Conservation (phyloP, 2,888 invertebrate species). For the Trichogramma dendrolimi region DNA sequence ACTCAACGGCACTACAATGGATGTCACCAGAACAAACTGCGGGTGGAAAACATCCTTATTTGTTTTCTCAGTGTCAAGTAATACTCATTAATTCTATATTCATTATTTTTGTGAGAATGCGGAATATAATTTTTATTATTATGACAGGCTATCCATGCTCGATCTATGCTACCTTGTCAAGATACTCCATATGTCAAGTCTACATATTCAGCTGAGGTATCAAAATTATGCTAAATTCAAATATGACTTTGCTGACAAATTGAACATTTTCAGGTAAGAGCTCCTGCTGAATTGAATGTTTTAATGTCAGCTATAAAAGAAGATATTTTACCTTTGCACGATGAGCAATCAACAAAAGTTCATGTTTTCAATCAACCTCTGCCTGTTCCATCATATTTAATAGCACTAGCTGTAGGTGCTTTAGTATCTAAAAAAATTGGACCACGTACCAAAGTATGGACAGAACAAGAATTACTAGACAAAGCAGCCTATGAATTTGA, state of each 20-base stretch:
- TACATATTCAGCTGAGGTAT: conserved; percentile 42
- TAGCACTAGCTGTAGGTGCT: conserved; percentile 84
- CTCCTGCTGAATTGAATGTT: conserved; percentile 72
- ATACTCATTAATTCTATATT: conserved; percentile 11
- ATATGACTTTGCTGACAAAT: background rate
- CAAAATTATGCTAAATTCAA: background rate
- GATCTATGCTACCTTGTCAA: conserved; percentile 88
- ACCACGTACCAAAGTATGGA: conserved; percentile 82
- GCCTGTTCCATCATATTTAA: conserved; percentile 83
- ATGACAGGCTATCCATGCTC: conserved; percentile 76
- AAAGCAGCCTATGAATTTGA: conserved; percentile 83
- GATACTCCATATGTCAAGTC: conserved; percentile 87
- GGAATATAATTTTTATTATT: conserved; percentile 8
- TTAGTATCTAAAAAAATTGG: conserved; percentile 73
- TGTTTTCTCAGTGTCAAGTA: conserved; percentile 81
- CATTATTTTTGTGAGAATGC: background rate
- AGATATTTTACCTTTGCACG: conserved; percentile 49
- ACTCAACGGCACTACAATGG: conserved; percentile 88
- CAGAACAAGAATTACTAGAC: conserved; percentile 79
- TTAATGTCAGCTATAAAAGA: conserved; percentile 81
- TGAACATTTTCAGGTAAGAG: conserved; percentile 57
- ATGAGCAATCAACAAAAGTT: conserved; percentile 51
- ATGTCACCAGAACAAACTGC: conserved; percentile 80
- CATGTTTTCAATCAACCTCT: conserved; percentile 69
- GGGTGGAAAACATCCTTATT: conserved; percentile 78